Evolutionary conservation across 1,140 invertebrate species (phyloP), one percentile per base, ranked within the genome.

Genomic region (Nixonia krombeini): DNA sequence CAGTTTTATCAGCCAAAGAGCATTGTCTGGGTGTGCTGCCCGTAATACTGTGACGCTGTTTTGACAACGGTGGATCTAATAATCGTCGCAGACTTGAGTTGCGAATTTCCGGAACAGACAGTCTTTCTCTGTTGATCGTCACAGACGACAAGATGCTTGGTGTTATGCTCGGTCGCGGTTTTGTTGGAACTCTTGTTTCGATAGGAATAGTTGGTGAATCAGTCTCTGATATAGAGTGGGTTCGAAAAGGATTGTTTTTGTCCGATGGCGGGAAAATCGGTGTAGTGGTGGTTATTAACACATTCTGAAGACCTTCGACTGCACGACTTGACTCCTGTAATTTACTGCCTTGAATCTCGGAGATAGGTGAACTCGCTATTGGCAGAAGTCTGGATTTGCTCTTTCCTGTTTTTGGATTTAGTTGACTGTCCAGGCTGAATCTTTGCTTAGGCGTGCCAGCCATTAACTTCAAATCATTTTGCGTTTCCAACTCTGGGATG

Each of bases 71-170:
- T 1, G 82, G 77, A 59, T 84, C 82, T 4, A 84, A 62, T 6
- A 84, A 23, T n/a, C 82, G 59, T 2, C 82, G 42, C 2, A 84
- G 42, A 47, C 82, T 84, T 1, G 82, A 80, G 13, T 79, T 83
- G 10, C 82, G 66, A 12, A 84, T 84, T 46, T 84, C 82, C 0
- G 82, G 82, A 0, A 84, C 82, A 0, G 82, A 84, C 74, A 83
- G 77, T 12, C 82, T 71, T 46, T 84, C 80, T 4, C 82, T n/a
- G n/a, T n/a, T n/a, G n/a, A n/a, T n/a, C n/a, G n/a, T n/a, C n/a
- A n/a, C n/a, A n/a, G n/a, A n/a, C n/a, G 10, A 70, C 7, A 5
- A 51, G 28, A 6, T 46, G 2, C 31, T 13, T 2, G 64, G 66
- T 1, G 71, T 49, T 8, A 61, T n/a, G 58, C 1, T 59, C 29